A percentile compares a stretch with the other conserved stretches of the same genome.
These are phyloP conservation scores for Pantherophis vulpinus DNA, from an alignment of 2,797 vertebrate species.

Conservation along the genomic window DNA sequence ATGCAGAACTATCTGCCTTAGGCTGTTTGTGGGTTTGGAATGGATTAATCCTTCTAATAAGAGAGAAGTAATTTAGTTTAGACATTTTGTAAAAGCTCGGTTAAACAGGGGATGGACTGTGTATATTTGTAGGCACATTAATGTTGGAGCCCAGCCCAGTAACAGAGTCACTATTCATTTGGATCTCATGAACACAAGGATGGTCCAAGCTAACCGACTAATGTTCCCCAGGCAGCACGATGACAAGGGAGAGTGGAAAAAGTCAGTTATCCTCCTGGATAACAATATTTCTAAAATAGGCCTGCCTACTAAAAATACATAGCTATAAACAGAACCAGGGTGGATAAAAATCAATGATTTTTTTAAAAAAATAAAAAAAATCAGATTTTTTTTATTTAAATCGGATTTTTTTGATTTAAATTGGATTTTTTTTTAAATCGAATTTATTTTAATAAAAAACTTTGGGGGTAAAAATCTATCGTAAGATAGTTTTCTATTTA, in stretches of 20 bases:
- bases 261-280: background rate
- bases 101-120: background rate
- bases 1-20: background rate
- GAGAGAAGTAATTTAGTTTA: background rate
- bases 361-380: too few relatives aligned
- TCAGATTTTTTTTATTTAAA: too few relatives aligned
- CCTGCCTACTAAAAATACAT: background rate
- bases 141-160: background rate
- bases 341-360: too few relatives aligned
- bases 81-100: background rate
- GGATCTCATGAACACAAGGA: background rate
- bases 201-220: background rate
- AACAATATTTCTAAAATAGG: background rate
- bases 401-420: too few relatives aligned
- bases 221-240: background rate
- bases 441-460: too few relatives aligned
- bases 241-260: background rate
- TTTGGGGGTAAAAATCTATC: too few relatives aligned
- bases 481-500: too few relatives aligned
- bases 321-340: background rate
- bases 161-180: background rate
- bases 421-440: too few relatives aligned
- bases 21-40: background rate
- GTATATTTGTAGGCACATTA: background rate
- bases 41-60: background rate